Evolutionary conservation across 2,888 invertebrate species (phyloP).

Genomic region (Celastrina argiolus): DNA sequence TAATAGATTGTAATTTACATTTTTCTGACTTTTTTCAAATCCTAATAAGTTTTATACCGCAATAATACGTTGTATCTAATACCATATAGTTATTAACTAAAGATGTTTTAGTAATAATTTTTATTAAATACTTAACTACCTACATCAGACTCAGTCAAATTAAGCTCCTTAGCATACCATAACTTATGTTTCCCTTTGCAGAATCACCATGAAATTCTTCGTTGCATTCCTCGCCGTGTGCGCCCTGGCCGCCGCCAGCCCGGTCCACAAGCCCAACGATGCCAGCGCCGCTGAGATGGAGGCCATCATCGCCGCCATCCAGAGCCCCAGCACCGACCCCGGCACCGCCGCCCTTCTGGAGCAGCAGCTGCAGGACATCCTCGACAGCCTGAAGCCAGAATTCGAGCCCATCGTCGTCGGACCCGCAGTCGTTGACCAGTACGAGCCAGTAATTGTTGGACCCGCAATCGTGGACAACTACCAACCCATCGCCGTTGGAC

Average conservation of each 20-base stretch:
- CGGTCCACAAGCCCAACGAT: conserved; percentile 39
- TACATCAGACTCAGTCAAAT: too few species aligned
- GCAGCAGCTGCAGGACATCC: conserved; percentile 35
- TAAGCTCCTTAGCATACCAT: neutral
- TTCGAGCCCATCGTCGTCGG: conserved; percentile 13
- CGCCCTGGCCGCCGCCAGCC: conserved; percentile 40
- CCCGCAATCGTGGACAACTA: conserved; percentile 32
- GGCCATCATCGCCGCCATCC: conserved; percentile 36
- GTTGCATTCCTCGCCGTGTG: conserved; percentile 40
- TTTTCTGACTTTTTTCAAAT: neutral
- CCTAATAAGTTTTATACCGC: too few species aligned
- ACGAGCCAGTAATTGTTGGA: conserved; percentile 28
- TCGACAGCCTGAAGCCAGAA: conserved; percentile 32
- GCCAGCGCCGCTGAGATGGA: conserved; percentile 28
- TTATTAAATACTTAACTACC: too few species aligned
- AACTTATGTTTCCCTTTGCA: conserved; percentile 31
- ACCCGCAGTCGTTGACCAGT: conserved; percentile 33
- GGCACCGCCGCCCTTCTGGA: conserved; percentile 27
- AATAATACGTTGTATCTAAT: too few species aligned
- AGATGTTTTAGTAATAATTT: too few species aligned
- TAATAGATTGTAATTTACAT: neutral
- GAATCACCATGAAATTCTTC: conserved; percentile 55
- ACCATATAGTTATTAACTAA: too few species aligned
- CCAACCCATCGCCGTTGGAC: conserved; percentile 32
- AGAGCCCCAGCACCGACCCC: conserved; percentile 36